phyloP scores from a whole-genome alignment of 2,888 invertebrate genomes.

The Prostheceraeus crozeri region DNA sequence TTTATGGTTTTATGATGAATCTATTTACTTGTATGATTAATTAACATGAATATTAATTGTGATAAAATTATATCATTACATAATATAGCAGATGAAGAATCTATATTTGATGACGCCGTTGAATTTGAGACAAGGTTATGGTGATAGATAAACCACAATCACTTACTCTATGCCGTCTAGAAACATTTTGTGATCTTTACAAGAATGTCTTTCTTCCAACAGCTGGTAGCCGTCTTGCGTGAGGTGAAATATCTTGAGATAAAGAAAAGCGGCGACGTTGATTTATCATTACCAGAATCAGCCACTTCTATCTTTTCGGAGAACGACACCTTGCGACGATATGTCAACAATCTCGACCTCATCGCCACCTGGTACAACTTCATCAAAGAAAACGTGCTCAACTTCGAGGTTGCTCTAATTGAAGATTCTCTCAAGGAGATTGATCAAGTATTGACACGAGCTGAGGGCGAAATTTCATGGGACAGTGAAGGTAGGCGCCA shows the following conservation, averaged over 20 bases:
- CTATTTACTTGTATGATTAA: no score
- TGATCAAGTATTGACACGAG: conserved; percentile 50
- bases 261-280: conserved; percentile 57
- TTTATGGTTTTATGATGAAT: no score
- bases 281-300: background rate
- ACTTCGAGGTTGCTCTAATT: conserved; percentile 62
- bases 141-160: no score
- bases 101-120: no score
- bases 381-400: conserved; percentile 68
- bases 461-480: conserved; percentile 74
- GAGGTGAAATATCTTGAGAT: conserved; percentile 59
- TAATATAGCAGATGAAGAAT: no score
- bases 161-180: no score
- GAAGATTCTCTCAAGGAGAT: conserved; percentile 19
- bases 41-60: no score
- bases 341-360: conserved; percentile 59
- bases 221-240: conserved; percentile 24
- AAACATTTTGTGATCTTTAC: background rate
- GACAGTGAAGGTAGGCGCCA: conserved; percentile 67
- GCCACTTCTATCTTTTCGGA: conserved; percentile 18
- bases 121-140: no score
- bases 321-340: conserved; percentile 72
- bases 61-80: no score
- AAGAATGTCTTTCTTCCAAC: background rate
- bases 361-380: conserved; percentile 69